Percentiles rank a stretch among this genome's conserved stretches.
These are phyloP conservation scores for Dryadula phaetusa DNA, from an alignment of 2,888 invertebrate species.

Conservation along the genomic window DNA sequence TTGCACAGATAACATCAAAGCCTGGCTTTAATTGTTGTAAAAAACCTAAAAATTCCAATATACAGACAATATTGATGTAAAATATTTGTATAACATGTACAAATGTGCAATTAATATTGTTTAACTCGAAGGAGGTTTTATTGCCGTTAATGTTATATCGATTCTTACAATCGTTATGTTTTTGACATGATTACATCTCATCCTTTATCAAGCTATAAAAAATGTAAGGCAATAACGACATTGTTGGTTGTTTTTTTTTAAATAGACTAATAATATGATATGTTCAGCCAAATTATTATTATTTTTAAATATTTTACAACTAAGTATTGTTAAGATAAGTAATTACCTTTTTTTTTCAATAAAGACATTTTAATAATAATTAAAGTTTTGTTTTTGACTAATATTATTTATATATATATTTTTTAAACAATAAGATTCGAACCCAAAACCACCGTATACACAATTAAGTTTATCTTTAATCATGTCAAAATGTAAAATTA, in stretches of 20 bases:
- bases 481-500: no score
- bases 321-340: no score
- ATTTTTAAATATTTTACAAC: no score
- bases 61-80: conserved; percentile 15
- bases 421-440: no score
- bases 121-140: background rate
- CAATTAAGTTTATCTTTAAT: no score
- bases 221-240: background rate
- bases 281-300: no score
- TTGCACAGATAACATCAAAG: conserved; percentile 6
- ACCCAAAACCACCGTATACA: no score
- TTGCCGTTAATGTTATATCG: background rate
- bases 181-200: conserved; percentile 9
- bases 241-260: background rate
- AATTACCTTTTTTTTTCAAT: no score
- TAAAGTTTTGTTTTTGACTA: no score
- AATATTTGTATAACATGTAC: background rate
- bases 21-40: background rate
- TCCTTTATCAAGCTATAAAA: background rate
- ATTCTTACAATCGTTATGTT: conserved; percentile 9
- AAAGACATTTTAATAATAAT: no score
- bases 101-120: background rate
- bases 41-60: background rate
- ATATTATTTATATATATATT: no score
- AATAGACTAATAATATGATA: background rate